Conservation (phyloP, 2,888 invertebrate genomes). For the Pyralis farinalis region DNA sequence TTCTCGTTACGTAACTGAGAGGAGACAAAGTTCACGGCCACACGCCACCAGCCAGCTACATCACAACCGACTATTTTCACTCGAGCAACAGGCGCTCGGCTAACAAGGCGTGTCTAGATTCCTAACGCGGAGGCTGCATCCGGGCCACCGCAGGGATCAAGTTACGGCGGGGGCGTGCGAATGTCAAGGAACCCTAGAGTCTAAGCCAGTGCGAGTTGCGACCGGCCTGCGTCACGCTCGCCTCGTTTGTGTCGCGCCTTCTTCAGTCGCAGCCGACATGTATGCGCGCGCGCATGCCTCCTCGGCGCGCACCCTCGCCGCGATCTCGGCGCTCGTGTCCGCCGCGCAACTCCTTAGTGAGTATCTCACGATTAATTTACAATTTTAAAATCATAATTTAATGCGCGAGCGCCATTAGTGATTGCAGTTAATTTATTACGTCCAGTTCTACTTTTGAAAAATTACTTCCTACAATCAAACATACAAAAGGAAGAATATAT, state of each 20-base stretch:
- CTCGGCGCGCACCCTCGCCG: conserved; percentile 28
- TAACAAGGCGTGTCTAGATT: conserved; percentile 69
- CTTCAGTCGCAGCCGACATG: conserved; percentile 67
- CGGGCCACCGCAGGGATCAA: conserved; percentile 70
- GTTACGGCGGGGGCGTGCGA: conserved; percentile 66
- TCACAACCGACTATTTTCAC: conserved; percentile 35
- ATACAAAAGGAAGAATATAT: too few species aligned
- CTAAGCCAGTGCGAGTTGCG: conserved; percentile 24
- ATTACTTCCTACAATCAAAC: too few species aligned
- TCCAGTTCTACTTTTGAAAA: too few species aligned
- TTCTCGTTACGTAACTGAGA: conserved; percentile 44
- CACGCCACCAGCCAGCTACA: conserved; percentile 40
- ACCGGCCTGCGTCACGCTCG: conserved; percentile 25
- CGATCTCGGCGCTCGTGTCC: conserved; percentile 21
- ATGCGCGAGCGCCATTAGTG: too few species aligned
- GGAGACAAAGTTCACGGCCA: conserved; percentile 66
- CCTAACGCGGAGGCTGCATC: conserved; percentile 73
- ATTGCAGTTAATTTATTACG: too few species aligned
- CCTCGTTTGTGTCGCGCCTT: conserved; percentile 24
- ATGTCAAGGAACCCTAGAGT: conserved; percentile 78
- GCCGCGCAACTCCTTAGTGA: conserved; percentile 45
- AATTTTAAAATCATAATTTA: too few species aligned
- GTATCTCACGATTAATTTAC: conserved; percentile 23
- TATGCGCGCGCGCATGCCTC: conserved; percentile 59
- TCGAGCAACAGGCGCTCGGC: conserved; percentile 43